These are phyloP conservation scores for Onychomys torridus DNA, from an alignment of 2,797 vertebrate species.

Conservation along the genomic window DNA sequence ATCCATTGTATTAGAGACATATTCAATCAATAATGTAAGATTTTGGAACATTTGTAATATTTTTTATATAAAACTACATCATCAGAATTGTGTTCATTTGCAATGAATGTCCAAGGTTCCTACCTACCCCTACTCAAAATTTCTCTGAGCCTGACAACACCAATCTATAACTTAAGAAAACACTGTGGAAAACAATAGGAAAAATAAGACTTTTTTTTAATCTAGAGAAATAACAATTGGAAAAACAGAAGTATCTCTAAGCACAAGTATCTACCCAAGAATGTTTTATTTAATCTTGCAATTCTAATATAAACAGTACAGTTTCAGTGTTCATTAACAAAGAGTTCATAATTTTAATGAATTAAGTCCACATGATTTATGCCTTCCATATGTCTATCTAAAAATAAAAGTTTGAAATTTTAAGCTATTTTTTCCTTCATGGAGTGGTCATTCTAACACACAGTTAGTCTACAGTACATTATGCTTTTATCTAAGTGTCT, in stretches of 20 bases:
- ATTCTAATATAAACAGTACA: neutral
- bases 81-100: neutral
- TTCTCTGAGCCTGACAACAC: conserved; percentile 5
- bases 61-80: conserved; percentile 48
- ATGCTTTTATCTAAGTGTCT: neutral
- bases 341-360: neutral
- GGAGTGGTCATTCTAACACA: neutral
- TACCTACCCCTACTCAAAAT: neutral
- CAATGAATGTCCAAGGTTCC: neutral
- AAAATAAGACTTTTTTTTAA: neutral
- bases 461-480: neutral
- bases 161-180: neutral
- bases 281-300: conserved; percentile 32
- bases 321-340: neutral
- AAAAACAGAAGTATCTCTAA: neutral
- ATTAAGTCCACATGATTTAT: neutral
- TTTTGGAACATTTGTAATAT: conserved; percentile 32
- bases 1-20: conserved; percentile 21
- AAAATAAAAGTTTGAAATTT: neutral
- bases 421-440: conserved; percentile 1
- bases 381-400: neutral
- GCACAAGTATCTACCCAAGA: neutral
- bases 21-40: conserved; percentile 44
- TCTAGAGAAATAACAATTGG: neutral
- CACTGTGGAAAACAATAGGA: neutral